A percentile compares a stretch with the other conserved stretches of the same genome.
These are phyloP conservation scores for Coremacera marginata DNA, from an alignment of 2,888 invertebrate genomes.

Conservation along the genomic window DNA sequence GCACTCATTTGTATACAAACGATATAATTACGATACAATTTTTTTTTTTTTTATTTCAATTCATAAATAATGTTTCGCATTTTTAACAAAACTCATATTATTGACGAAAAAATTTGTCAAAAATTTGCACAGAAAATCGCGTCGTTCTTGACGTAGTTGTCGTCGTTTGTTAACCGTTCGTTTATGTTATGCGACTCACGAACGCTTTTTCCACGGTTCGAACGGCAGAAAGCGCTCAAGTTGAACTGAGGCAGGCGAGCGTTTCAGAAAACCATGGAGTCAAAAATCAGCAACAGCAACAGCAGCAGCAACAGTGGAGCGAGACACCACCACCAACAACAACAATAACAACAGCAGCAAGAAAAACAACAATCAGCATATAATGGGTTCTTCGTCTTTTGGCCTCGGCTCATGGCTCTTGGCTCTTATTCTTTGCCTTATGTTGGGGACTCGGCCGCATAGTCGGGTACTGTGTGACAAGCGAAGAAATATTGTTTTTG, in stretches of 20 bases:
- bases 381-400: background rate
- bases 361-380: constrained; percentile 28
- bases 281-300: constrained; percentile 47
- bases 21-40: no score
- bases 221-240: constrained; percentile 64
- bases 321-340: constrained; percentile 22
- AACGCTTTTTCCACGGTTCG: constrained; percentile 52
- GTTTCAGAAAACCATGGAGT: constrained; percentile 52
- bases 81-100: no score
- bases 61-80: no score
- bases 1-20: background rate
- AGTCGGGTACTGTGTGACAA: background rate
- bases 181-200: constrained; percentile 32
- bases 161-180: constrained; percentile 24
- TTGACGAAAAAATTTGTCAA: no score
- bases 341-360: constrained; percentile 13
- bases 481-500: background rate
- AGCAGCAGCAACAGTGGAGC: constrained; percentile 37
- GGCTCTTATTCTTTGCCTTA: constrained; percentile 1
- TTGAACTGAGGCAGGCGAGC: constrained; percentile 59
- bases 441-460: background rate
- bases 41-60: no score
- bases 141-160: background rate
- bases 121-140: background rate
- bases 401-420: background rate